Evolutionary conservation across 2,113 vertebrate species (phyloP), one percentile per base, ranked within the genome.

Genomic region (Odobenus rosmarus): DNA sequence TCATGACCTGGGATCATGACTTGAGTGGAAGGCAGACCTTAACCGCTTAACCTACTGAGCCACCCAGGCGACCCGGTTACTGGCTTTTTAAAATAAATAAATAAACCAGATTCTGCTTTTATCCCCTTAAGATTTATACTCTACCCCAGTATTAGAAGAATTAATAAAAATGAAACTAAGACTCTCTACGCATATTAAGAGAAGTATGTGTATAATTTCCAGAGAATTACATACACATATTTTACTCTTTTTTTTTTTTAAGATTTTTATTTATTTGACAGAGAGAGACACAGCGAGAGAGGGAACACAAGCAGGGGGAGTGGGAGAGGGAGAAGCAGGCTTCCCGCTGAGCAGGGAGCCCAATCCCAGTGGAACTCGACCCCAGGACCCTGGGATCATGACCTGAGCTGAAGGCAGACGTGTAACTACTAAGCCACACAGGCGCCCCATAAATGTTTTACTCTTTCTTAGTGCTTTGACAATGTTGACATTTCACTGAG

Each of bases 401-500:
- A 46, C 46, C 46, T 46, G 46, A 46, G 46, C 46, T 46, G 46
- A 46, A 9, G 46, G 46, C 46, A 46, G 46, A 46, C 7, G 1
- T 8, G 8, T 46, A 46, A 46, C 46, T 8, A 46, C 46, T 46
- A 46, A 46, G 46, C 46, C 7, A 46, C 46, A 46, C 46, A 46
- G 46, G 46, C 46, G 7, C 46, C 46, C 46, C 46, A 46, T 13
- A 79, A 92, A 46, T 36, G 62, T 36, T 5, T 81, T 77, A 76
- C 2, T 55, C 21, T 21, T 92, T 59, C 53, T 53, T 53, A n/a
- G 10, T 49, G 59, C 46, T 96, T 90, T 42, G 57, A 94, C n/a
- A 91, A 88, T 12, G 5, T 16, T 80, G 51, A 16, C 23, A 85
- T 93, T 64, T 82, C 36, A 90, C 51, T 74, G 87, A 97, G 94